These are phyloP conservation scores for Drosophila acutilabella DNA, from an alignment of 2,888 invertebrate genomes.

Conservation along the genomic window DNA sequence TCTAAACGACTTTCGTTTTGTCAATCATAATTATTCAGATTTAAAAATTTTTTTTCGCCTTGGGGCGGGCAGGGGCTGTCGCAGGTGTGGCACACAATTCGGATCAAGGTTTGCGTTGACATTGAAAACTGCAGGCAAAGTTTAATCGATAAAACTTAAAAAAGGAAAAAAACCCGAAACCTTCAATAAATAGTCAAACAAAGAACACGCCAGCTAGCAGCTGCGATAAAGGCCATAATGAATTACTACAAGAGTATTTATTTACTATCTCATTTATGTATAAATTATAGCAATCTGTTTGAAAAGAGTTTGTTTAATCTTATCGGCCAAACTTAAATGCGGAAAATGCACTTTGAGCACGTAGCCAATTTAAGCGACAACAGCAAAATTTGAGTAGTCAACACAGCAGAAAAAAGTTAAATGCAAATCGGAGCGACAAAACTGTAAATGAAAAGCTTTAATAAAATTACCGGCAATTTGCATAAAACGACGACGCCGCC, in stretches of 20 bases:
- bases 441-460: constrained; percentile 73
- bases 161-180: constrained; percentile 18
- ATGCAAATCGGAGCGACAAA: constrained; percentile 71
- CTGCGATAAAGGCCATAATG: constrained; percentile 1
- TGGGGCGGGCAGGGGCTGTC: neutral
- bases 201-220: constrained; percentile 10
- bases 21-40: constrained; percentile 29
- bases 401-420: constrained; percentile 64
- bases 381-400: constrained; percentile 65
- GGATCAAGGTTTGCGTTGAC: constrained; percentile 70
- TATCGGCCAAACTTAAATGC: constrained; percentile 38
- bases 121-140: constrained; percentile 76
- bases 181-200: constrained; percentile 42
- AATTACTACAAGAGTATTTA: constrained; percentile 19
- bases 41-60: constrained; percentile 44
- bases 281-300: constrained; percentile 26
- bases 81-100: constrained; percentile 27
- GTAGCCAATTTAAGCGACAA: constrained; percentile 42
- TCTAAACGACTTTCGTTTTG: constrained; percentile 38
- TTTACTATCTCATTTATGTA: constrained; percentile 19
- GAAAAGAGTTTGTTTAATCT: constrained; percentile 23
- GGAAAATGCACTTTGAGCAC: constrained; percentile 65
- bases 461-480: constrained; percentile 70
- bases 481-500: constrained; percentile 56
- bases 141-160: constrained; percentile 60